A percentile compares a stretch with the other conserved stretches of the same genome.
Conservation (phyloP, 2,888 invertebrate genomes). For the Archips xylosteana region DNA sequence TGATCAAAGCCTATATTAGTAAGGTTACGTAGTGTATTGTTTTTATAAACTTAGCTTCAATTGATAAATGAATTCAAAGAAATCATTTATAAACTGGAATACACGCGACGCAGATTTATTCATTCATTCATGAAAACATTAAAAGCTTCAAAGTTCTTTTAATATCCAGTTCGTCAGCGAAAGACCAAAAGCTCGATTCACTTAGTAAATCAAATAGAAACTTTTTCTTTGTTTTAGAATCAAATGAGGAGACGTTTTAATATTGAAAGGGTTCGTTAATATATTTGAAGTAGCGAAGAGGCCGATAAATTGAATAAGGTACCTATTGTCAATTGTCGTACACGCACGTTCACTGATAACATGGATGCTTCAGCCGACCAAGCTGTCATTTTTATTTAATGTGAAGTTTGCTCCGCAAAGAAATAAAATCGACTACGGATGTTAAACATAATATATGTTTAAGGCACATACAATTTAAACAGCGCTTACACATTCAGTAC, state of each 20-base stretch:
- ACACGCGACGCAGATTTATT: background rate
- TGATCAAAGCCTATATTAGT: background rate
- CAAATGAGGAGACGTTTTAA: background rate
- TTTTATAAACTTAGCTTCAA: background rate
- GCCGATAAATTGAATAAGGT: background rate
- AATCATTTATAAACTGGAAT: background rate
- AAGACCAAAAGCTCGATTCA: background rate
- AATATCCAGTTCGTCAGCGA: background rate
- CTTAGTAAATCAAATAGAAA: slow-evolving; percentile 8
- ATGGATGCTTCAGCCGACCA: background rate
- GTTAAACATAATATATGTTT: background rate
- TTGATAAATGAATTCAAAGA: background rate
- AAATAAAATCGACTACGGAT: background rate
- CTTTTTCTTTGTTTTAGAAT: background rate
- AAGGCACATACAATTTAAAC: background rate
- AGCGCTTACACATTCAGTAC: background rate
- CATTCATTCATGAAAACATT: background rate
- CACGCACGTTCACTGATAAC: background rate
- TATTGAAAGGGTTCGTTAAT: background rate
- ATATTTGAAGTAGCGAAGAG: background rate
- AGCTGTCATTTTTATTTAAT: background rate
- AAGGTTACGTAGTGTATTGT: background rate
- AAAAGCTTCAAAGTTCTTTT: background rate
- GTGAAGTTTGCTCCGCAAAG: background rate
- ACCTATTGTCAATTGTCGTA: background rate